Percentiles rank a stretch among this genome's conserved stretches.
These are phyloP conservation scores for Cyprinodon tularosa DNA, from an alignment of 2,113 vertebrate genomes.

Conservation along the genomic window DNA sequence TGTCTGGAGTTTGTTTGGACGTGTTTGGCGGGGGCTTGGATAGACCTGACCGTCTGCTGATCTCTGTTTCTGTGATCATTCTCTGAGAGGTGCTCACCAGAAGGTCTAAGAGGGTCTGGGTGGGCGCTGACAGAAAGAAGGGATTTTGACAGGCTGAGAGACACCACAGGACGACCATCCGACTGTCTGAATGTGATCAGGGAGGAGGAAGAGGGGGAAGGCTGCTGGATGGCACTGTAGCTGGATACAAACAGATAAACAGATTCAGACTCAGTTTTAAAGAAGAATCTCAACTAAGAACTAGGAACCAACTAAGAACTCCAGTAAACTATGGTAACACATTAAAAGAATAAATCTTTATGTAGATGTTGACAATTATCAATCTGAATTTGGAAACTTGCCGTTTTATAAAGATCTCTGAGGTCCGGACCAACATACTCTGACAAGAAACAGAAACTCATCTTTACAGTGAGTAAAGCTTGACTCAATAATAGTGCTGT, in stretches of 20 bases:
- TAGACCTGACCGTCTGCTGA: conserved; percentile 49
- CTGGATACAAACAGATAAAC: conserved; percentile 19
- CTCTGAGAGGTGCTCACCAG: conserved; percentile 21
- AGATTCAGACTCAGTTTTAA: background rate
- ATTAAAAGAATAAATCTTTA: background rate
- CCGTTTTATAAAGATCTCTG: background rate
- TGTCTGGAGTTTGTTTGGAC: conserved; percentile 26
- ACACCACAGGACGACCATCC: conserved; percentile 42
- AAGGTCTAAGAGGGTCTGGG: conserved; percentile 9
- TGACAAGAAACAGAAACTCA: background rate
- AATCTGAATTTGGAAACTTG: background rate
- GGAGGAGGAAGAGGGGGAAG: conserved; percentile 67
- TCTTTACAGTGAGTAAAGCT: background rate
- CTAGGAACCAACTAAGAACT: background rate
- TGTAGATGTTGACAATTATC: background rate
- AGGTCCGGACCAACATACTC: background rate
- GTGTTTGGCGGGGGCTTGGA: conserved; percentile 41
- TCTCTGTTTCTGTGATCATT: conserved; percentile 20
- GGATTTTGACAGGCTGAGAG: conserved; percentile 52
- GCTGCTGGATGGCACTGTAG: conserved; percentile 65
- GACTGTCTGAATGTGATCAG: conserved; percentile 44
- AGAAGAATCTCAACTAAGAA: background rate
- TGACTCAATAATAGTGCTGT: background rate
- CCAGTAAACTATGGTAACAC: background rate
- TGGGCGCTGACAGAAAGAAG: conserved; percentile 25